A percentile compares a stretch with the other conserved stretches of the same genome.
These are phyloP conservation scores for Germaria angustata DNA, from an alignment of 2,888 invertebrate species.

Conservation along the genomic window DNA sequence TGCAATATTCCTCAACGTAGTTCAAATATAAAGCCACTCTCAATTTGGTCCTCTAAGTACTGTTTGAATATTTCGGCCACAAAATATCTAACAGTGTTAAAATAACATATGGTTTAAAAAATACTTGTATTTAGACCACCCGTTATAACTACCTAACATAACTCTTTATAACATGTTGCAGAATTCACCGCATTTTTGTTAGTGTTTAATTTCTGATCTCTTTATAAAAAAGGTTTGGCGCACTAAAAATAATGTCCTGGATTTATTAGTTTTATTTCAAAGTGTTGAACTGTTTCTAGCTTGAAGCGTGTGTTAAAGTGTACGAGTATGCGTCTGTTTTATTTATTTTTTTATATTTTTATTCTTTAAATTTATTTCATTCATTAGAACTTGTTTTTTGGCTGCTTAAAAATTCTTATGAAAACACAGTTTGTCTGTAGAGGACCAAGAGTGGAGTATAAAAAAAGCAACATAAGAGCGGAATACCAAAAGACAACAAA, in stretches of 20 bases:
- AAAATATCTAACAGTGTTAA: too few relatives aligned
- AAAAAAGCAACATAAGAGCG: slow-evolving; percentile 37
- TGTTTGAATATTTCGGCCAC: too few relatives aligned
- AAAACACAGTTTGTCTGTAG: slow-evolving; percentile 16
- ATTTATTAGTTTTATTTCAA: background rate
- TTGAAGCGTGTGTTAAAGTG: background rate
- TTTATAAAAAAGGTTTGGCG: too few relatives aligned
- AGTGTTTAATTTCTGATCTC: background rate
- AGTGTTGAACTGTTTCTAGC: background rate
- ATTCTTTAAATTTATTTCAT: slow-evolving; percentile 2
- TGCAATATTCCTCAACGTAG: too few relatives aligned
- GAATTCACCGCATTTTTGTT: too few relatives aligned
- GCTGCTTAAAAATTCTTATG: slow-evolving; percentile 14
- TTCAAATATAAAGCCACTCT: too few relatives aligned
- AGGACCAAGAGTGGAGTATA: too few relatives aligned
- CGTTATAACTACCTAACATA: too few relatives aligned
- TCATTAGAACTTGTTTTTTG: slow-evolving; percentile 49
- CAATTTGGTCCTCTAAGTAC: too few relatives aligned
- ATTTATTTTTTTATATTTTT: slow-evolving; percentile 2
- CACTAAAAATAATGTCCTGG: background rate
- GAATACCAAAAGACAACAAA: slow-evolving; percentile 19
- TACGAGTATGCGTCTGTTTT: background rate
- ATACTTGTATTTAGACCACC: too few relatives aligned
- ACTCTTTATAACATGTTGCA: background rate
- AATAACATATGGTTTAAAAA: too few relatives aligned